Evolutionary conservation across 2,113 vertebrate species (phyloP), one percentile per base, ranked within the genome.

Genomic region (Thomomys bottae): DNA sequence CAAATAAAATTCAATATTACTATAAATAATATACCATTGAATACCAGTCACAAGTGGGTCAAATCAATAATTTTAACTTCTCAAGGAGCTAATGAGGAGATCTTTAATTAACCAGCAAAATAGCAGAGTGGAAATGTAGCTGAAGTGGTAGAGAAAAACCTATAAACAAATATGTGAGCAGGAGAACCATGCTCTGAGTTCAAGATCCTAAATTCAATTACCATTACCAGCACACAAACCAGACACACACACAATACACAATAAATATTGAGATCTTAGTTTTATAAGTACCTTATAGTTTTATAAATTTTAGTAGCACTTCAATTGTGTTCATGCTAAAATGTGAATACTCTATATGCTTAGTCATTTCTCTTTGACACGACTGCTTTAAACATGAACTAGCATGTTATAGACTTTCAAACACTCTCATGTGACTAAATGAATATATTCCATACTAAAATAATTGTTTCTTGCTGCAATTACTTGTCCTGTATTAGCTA

Each of bases 361-460:
- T n/a, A 84, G 3, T 61, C 8, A 42, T 59, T 59, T 59, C 59
- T 30, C 36, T 89, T 91, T 10, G 20, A 63, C 34, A 45, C 1
- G 38, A 70, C 2, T 83, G 12, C 84, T 59, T 72, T 80, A 88
- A 24, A 79, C 28, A 10, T 7, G 1, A 0, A 42, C n/a, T 40
- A 72, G 40, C 2, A 30, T 18, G 11, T 18, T 45, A 7, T 2
- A 66, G n/a, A 67, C 4, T 61, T 76, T 49, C 36, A 34, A 76
- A 64, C 1, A 20, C 10, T 9, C 1, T 66, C 42, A 59, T 54
- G 12, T 78, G 36, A 54, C 72, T 67, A 59, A 87, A 40, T 77
- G 24, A 82, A 70, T 42, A 54, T 57, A 40, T 34, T 89, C n/a
- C 18, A 70, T 32, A 86, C 57, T 57, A 85, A 95, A 49, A 38